Evolutionary conservation across 2,888 invertebrate species (phyloP).

Genomic region (Glaucopsyche alexis): DNA sequence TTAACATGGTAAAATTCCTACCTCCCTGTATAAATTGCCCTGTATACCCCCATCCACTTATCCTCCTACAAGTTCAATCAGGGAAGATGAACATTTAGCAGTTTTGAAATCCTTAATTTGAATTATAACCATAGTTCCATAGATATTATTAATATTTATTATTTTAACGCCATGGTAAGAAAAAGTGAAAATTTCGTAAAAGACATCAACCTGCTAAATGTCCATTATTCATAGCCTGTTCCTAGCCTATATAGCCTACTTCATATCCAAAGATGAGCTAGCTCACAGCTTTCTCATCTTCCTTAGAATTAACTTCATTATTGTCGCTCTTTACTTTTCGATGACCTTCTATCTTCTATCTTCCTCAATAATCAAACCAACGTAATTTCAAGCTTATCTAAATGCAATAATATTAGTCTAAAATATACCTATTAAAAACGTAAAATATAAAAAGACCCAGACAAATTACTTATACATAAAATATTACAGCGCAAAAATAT

Average conservation of each 20-base stretch:
- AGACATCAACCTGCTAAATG: background rate
- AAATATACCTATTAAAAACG: background rate
- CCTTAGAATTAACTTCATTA: background rate
- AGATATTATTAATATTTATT: too few species aligned
- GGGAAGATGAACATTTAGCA: background rate
- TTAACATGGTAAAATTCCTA: background rate
- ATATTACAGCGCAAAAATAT: background rate
- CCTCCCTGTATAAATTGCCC: constrained; percentile 2
- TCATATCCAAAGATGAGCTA: background rate
- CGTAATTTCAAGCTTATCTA: background rate
- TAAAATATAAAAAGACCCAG: background rate
- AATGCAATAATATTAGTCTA: background rate
- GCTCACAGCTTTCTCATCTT: background rate
- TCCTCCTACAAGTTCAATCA: background rate
- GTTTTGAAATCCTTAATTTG: background rate
- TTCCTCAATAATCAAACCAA: background rate
- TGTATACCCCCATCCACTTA: constrained; percentile 2
- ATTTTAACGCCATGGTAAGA: too few species aligned
- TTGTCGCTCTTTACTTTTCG: background rate
- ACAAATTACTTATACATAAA: background rate
- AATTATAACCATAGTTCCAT: background rate
- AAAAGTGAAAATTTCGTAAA: too few species aligned
- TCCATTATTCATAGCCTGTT: background rate
- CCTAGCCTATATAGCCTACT: background rate
- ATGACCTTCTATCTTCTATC: background rate